These are phyloP conservation scores for Gadus macrocephalus DNA, from an alignment of 2,113 vertebrate species.

Conservation along the genomic window DNA sequence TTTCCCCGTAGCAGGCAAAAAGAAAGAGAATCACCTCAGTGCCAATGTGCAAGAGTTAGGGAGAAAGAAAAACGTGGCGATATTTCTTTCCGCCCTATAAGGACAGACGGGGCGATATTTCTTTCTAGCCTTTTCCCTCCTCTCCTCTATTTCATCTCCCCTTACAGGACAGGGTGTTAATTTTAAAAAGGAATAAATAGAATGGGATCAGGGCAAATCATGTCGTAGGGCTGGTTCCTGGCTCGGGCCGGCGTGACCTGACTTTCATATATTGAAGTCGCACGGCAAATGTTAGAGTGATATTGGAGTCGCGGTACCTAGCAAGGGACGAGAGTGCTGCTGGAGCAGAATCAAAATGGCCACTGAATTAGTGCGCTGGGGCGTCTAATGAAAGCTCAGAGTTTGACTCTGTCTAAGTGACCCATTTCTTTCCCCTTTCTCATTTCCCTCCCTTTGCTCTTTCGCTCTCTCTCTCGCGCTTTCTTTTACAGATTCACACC, in stretches of 20 bases:
- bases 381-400: constrained; percentile 54
- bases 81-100: too few relatives aligned
- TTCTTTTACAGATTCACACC: not conserved
- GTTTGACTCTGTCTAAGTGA: constrained; percentile 44
- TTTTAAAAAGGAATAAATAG: too few relatives aligned
- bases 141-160: too few relatives aligned
- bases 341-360: constrained; percentile 47
- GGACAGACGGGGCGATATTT: too few relatives aligned
- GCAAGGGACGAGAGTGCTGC: constrained; percentile 35
- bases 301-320: constrained; percentile 41
- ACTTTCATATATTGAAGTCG: not conserved
- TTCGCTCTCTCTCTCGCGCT: constrained; percentile 10
- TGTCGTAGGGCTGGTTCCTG: not conserved
- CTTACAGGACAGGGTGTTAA: too few relatives aligned
- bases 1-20: too few relatives aligned
- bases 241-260: not conserved
- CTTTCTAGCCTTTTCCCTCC: too few relatives aligned
- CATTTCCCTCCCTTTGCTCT: constrained; percentile 2
- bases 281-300: constrained; percentile 38
- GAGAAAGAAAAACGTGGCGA: too few relatives aligned
- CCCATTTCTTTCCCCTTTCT: constrained; percentile 52
- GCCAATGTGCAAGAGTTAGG: too few relatives aligned
- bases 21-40: too few relatives aligned
- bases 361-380: constrained; percentile 32
- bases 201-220: too few relatives aligned